Base-by-base conservation (phyloP, 2,113 vertebrate species). In the Agelaius tricolor region DNA sequence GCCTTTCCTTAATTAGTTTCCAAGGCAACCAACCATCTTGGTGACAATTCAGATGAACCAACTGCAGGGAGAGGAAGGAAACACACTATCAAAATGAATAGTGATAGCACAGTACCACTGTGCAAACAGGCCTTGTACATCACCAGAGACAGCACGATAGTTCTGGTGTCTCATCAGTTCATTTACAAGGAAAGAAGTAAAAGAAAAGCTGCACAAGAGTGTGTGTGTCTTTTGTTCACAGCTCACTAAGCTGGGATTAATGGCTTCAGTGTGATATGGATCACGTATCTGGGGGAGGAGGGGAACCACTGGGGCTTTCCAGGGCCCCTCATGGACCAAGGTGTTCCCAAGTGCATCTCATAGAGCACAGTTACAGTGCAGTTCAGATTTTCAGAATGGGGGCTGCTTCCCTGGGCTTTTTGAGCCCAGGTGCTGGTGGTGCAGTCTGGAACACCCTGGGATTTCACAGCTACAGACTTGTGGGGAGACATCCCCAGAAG, bases 1-100 rank as follows among this genome's bases (percentile, higher is more conserved):
- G 88, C 87, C 85, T 89, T 87, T 97, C 95, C 89, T 96, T 91
- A 94, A 96, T 97, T 97, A 94, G 97, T 98, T 97, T 97, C 97
- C 97, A 96, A 95, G 93, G 97, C 95, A 98, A 98, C 97, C 95
- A 97, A 96, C 96, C 37, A 68, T 93, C 65, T 81, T 84, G 94
- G 96, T 93, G 1, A 88, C 82, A 89, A 59, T 93, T 98, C 93
- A 92, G 92, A 94, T 95, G 87, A 96, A 78, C 89, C 77, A 96
- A 89, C 92, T 94, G 67, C 71, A 82, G 94, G 39, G 84, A 96
- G 90, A 96, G 94, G 87, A 94, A 94, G 85, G 94, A 96, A 97
- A 97, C 78, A 91, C 62, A 65, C 82, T 73, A 89, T 96, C 83
- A 89, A 89, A 97, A 93, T 89, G 90, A 97, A 97, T 89, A 84